These are phyloP conservation scores for Arctocebus calabarensis DNA, from an alignment of 2,797 vertebrate species.

Conservation along the genomic window DNA sequence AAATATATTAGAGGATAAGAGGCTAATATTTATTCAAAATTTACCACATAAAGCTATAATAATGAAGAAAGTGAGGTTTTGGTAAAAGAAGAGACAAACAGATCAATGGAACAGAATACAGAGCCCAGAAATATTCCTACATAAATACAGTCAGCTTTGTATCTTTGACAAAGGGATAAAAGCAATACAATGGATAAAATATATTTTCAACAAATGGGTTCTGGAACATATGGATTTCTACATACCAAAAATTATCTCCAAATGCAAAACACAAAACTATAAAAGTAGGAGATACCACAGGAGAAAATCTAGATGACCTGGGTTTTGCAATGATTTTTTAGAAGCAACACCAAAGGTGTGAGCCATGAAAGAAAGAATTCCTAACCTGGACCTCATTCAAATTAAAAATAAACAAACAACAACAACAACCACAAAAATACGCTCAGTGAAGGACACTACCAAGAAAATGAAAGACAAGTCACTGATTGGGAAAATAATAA, in stretches of 20 bases:
- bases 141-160: not conserved
- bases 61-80: not conserved
- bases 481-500: not conserved
- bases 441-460: not conserved
- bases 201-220: not conserved
- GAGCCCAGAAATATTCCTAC: not conserved
- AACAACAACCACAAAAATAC: not conserved
- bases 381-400: not conserved
- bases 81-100: not conserved
- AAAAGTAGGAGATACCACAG: not conserved
- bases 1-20: not conserved
- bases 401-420: not conserved
- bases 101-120: not conserved
- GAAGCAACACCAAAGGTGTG: not conserved
- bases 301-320: not conserved
- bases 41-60: not conserved
- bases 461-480: not conserved
- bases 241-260: not conserved
- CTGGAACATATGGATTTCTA: not conserved
- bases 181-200: not conserved
- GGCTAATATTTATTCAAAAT: not conserved
- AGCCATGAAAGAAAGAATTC: not conserved
- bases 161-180: not conserved
- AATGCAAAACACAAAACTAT: not conserved
- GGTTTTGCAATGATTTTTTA: not conserved